These are phyloP conservation scores for Campoplex nolae DNA, from an alignment of 2,888 invertebrate genomes.

Conservation along the genomic window DNA sequence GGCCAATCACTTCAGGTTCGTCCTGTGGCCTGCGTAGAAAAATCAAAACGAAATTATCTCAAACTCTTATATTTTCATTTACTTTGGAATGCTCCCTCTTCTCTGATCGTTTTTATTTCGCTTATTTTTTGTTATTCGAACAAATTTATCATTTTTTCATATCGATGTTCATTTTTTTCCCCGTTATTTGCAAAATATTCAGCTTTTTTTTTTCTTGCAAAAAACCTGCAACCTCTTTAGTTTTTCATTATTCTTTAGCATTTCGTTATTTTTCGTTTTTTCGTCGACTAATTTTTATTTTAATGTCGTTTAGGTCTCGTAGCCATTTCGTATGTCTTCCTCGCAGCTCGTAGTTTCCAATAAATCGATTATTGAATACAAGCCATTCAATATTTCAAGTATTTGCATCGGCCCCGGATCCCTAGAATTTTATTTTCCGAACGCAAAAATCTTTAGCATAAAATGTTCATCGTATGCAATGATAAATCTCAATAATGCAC, in stretches of 20 bases:
- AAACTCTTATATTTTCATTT: constrained; percentile 64
- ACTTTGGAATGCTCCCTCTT: constrained; percentile 79
- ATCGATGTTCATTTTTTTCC: constrained; percentile 26
- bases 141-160: constrained; percentile 22
- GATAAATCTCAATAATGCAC: too few relatives aligned
- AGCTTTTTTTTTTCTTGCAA: constrained; percentile 40
- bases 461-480: too few relatives aligned
- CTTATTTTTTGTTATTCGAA: constrained; percentile 34
- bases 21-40: constrained; percentile 83
- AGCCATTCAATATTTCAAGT: background rate
- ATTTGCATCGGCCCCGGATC: too few relatives aligned
- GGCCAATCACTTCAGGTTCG: constrained; percentile 84
- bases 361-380: background rate
- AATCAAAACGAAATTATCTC: constrained; percentile 71
- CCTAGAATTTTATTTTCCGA: too few relatives aligned
- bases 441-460: too few relatives aligned
- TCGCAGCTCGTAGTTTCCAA: background rate
- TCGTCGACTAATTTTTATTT: background rate
- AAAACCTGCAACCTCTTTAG: constrained; percentile 68
- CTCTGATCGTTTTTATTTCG: constrained; percentile 41
- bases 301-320: background rate
- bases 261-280: constrained; percentile 26
- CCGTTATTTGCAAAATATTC: constrained; percentile 15
- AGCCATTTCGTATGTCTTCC: background rate
- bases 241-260: constrained; percentile 32